Evolutionary conservation across 2,888 invertebrate genomes (phyloP).

Genomic region (Drosophila recens): DNA sequence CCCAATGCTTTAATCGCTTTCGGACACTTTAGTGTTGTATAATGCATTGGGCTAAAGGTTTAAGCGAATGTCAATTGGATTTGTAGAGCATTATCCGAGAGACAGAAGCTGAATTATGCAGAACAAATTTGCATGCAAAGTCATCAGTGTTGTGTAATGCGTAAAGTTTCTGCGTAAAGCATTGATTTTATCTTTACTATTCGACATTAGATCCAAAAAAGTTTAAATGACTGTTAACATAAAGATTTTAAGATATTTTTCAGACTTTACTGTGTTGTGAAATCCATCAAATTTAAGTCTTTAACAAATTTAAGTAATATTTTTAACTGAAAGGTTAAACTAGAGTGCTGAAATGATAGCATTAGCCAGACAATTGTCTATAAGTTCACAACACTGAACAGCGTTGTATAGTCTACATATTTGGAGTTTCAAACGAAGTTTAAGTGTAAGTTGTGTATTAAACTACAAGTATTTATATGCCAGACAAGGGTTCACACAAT

Average conservation of each 20-base stretch:
- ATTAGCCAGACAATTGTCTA: not conserved
- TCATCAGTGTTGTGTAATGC: too few species aligned
- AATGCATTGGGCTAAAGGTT: not conserved
- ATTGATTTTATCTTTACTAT: too few species aligned
- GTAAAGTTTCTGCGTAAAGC: too few species aligned
- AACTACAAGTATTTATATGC: not conserved
- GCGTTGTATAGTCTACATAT: not conserved
- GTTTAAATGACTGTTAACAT: too few species aligned
- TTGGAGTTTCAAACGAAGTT: not conserved
- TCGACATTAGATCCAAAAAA: too few species aligned
- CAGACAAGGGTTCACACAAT: conserved; percentile 2
- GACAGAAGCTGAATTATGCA: too few species aligned
- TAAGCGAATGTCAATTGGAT: not conserved
- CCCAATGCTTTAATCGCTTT: not conserved
- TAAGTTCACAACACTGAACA: not conserved
- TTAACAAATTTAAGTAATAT: not conserved
- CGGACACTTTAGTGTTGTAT: not conserved
- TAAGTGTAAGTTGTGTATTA: not conserved
- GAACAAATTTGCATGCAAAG: too few species aligned
- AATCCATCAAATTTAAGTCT: not conserved
- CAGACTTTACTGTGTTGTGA: not conserved
- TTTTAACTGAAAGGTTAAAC: not conserved
- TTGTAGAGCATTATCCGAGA: too few species aligned
- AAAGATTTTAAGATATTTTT: not conserved
- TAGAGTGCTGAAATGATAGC: not conserved